Evolutionary conservation across 2,113 vertebrate genomes (phyloP).

Genomic region (Narcine bancroftii): DNA sequence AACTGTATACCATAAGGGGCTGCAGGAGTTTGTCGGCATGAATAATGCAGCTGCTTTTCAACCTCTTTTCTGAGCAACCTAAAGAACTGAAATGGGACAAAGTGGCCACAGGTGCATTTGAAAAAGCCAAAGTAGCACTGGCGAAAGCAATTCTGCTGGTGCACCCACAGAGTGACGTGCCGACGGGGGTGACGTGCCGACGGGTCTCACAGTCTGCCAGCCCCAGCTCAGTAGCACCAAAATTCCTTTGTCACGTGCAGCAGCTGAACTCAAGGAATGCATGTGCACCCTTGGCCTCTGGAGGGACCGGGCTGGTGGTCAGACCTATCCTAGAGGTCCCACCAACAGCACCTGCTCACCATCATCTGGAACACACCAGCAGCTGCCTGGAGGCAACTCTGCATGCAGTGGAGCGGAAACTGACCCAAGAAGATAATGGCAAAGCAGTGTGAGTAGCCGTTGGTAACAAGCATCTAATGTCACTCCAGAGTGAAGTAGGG

Average conservation of each 20-base stretch:
- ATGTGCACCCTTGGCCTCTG: neutral
- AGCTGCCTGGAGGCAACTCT: conserved; percentile 65
- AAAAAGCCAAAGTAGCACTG: too few relatives aligned
- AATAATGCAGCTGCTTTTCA: too few relatives aligned
- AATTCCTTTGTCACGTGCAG: conserved; percentile 38
- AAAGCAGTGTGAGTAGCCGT: conserved; percentile 54
- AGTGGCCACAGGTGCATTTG: too few relatives aligned
- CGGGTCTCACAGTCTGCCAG: conserved; percentile 39
- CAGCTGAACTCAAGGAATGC: neutral
- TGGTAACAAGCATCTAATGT: neutral
- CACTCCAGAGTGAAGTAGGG: too few relatives aligned
- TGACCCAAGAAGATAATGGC: conserved; percentile 49
- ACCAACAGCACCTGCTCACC: conserved; percentile 50
- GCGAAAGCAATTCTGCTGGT: too few relatives aligned
- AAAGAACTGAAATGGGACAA: too few relatives aligned
- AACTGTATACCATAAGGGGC: too few relatives aligned
- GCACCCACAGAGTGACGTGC: too few relatives aligned
- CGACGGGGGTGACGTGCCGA: too few relatives aligned
- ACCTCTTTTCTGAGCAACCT: too few relatives aligned
- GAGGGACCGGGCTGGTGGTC: neutral
- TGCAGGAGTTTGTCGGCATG: too few relatives aligned
- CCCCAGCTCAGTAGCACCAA: conserved; percentile 44
- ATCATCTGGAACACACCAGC: conserved; percentile 76
- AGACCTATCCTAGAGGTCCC: conserved; percentile 40
- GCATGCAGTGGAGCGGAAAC: conserved; percentile 69